phyloP scores from a whole-genome alignment of 2,113 vertebrate genomes.

The Pluvianellus socialis region DNA sequence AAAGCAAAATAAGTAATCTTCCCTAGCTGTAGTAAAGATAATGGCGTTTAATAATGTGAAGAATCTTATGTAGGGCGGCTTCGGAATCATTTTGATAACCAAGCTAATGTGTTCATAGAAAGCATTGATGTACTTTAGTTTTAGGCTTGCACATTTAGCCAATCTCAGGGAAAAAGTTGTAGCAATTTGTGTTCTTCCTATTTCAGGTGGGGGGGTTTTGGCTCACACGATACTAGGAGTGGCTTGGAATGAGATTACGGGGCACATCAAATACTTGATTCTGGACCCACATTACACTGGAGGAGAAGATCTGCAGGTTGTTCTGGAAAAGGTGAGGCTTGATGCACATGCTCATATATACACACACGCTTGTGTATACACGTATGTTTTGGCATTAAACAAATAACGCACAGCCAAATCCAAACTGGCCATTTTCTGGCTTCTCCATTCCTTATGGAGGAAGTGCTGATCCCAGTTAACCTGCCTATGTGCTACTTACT shows the following conservation, averaged over 20 bases:
- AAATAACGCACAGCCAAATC: not conserved
- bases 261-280: constrained; percentile 90
- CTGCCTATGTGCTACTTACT: not conserved
- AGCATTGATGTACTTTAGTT: not conserved
- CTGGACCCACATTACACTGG: constrained; percentile 97
- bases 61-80: not conserved
- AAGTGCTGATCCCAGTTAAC: not conserved
- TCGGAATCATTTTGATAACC: not conserved
- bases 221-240: constrained; percentile 97
- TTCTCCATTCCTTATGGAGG: not conserved
- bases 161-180: not conserved
- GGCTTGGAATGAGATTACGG: constrained; percentile 90
- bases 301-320: constrained; percentile 87
- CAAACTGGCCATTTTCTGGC: rapidly evolving
- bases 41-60: not conserved
- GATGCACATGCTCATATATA: not conserved
- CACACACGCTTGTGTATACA: not conserved
- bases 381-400: not conserved
- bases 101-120: not conserved
- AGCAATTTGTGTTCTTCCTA: not conserved
- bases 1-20: not conserved
- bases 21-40: not conserved
- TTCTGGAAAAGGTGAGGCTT: constrained; percentile 88
- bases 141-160: not conserved
- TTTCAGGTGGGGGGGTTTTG: constrained; percentile 89